phyloP scores from a whole-genome alignment of 2,113 vertebrate genomes.

The Monopterus albus region DNA sequence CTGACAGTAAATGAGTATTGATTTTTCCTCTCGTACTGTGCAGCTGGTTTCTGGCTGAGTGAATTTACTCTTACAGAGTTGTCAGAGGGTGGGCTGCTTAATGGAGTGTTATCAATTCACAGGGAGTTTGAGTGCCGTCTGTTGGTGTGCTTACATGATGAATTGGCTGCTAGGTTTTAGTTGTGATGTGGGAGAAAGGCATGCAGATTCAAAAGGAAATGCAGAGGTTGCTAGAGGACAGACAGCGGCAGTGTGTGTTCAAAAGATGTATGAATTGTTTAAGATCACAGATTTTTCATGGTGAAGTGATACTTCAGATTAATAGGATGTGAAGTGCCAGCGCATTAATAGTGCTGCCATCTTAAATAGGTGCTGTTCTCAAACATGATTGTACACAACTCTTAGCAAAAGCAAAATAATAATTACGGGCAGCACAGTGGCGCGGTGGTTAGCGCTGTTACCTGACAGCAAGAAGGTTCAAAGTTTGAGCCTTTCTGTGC shows the following conservation, averaged over 20 bases:
- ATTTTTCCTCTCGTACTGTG: constrained; percentile 62
- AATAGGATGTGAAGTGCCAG: constrained; percentile 39
- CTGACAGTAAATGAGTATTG: constrained; percentile 76
- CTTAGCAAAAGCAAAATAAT: constrained; percentile 22
- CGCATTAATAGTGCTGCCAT: constrained; percentile 45
- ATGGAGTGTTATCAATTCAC: constrained; percentile 69
- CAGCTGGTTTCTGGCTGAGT: constrained; percentile 66
- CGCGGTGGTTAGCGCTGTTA: too few species aligned
- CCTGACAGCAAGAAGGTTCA: too few species aligned
- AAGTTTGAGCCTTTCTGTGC: too few species aligned
- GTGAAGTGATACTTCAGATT: constrained; percentile 25
- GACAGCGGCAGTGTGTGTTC: not conserved
- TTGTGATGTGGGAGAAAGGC: constrained; percentile 25
- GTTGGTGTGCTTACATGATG: constrained; percentile 41
- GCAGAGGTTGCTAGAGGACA: not conserved
- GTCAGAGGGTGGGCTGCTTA: constrained; percentile 64
- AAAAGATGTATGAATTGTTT: constrained; percentile 29
- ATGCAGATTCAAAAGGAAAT: not conserved
- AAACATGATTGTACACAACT: constrained; percentile 44
- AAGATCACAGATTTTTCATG: constrained; percentile 14
- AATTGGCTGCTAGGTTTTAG: constrained; percentile 35
- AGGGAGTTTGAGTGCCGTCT: constrained; percentile 45
- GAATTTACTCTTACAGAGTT: constrained; percentile 62
- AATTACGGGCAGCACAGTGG: too few species aligned
- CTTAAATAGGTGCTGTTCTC: constrained; percentile 49